Conservation (phyloP, 2,797 vertebrate genomes). For the Myotis daubentonii region DNA sequence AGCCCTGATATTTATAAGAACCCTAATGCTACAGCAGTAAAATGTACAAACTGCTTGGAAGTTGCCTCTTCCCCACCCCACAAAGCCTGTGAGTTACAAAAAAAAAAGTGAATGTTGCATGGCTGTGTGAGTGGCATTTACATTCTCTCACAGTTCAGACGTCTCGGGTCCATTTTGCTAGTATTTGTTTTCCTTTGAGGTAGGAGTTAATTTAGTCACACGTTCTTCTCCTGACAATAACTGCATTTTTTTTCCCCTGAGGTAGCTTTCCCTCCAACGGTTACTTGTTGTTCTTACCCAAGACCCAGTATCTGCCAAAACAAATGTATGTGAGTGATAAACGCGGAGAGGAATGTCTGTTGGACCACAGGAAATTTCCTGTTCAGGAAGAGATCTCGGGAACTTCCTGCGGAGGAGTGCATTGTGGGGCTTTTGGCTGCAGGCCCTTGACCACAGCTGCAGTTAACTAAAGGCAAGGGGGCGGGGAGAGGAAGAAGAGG, state of each 20-base stretch:
- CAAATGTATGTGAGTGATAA: slow-evolving; percentile 88
- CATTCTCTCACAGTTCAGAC: slow-evolving; percentile 12
- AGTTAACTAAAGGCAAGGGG: slow-evolving; percentile 76
- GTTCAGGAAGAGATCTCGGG: slow-evolving; percentile 92
- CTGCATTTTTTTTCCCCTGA: neutral
- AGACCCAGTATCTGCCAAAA: slow-evolving; percentile 86
- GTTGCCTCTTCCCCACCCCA: neutral
- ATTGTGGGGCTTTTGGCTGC: slow-evolving; percentile 91
- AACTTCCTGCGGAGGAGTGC: slow-evolving; percentile 91
- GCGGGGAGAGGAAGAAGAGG: slow-evolving; percentile 72
- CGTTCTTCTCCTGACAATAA: slow-evolving; percentile 76
- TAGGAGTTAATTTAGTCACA: slow-evolving; percentile 70
- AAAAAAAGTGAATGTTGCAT: neutral
- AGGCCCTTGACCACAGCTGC: slow-evolving; percentile 87
- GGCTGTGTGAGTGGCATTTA: neutral
- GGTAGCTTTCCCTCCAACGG: slow-evolving; percentile 76
- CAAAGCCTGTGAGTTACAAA: neutral
- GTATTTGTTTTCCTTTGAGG: slow-evolving; percentile 74
- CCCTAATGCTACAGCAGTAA: neutral
- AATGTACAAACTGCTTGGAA: neutral
- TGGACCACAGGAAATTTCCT: slow-evolving; percentile 96
- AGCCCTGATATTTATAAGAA: neutral
- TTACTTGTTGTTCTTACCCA: slow-evolving; percentile 85
- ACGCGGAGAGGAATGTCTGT: slow-evolving; percentile 87
- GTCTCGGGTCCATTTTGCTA: slow-evolving; percentile 7